Percentiles rank a stretch among this genome's conserved stretches.
Conservation (phyloP, 2,888 invertebrate species). For the Drosophila quasianomalipes region DNA sequence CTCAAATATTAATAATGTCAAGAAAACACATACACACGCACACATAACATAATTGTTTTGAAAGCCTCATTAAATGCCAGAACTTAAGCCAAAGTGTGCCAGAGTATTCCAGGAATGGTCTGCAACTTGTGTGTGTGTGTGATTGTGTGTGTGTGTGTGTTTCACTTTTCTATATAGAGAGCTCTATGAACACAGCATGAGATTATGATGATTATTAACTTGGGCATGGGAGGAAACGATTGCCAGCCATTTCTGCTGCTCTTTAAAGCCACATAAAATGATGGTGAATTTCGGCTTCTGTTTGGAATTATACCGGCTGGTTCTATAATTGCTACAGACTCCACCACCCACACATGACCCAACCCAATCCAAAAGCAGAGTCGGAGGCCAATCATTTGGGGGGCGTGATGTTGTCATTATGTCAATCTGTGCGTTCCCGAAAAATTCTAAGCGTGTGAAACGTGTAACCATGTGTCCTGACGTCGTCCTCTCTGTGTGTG, state of each 20-base stretch:
- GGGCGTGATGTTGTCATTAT: constrained; percentile 78
- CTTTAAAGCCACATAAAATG: constrained; percentile 67
- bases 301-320: constrained; percentile 65
- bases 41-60: constrained; percentile 72
- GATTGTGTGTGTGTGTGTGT: constrained; percentile 7
- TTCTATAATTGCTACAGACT: constrained; percentile 63
- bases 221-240: constrained; percentile 32
- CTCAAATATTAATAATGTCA: constrained; percentile 75
- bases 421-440: constrained; percentile 67
- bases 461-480: constrained; percentile 46
- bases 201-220: constrained; percentile 76
- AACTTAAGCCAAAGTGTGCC: constrained; percentile 60
- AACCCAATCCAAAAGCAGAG: constrained; percentile 13
- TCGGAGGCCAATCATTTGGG: constrained; percentile 72
- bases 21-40: constrained; percentile 37
- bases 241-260: constrained; percentile 40
- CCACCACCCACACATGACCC: background rate
- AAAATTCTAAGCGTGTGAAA: constrained; percentile 59
- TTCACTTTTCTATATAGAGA: constrained; percentile 2
- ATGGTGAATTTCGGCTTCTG: constrained; percentile 59
- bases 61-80: constrained; percentile 81
- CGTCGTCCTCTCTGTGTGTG: constrained; percentile 8
- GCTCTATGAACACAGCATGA: constrained; percentile 42
- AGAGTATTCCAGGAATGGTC: constrained; percentile 20
- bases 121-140: constrained; percentile 2